phyloP scores from a whole-genome alignment of 2,113 vertebrate genomes.

The Pelodiscus sinensis region DNA sequence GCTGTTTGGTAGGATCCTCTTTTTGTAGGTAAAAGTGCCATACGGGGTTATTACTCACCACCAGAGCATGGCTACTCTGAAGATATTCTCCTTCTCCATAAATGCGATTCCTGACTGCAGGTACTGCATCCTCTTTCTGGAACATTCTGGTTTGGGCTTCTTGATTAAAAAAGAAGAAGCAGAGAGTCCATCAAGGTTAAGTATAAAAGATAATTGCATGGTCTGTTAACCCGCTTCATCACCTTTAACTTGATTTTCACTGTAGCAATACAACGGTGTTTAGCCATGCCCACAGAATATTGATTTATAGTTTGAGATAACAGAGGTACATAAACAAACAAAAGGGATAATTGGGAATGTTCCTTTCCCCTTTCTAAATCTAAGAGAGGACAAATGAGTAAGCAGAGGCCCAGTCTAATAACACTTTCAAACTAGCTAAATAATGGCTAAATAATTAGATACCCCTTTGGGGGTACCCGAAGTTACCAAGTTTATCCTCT shows the following conservation, averaged over 20 bases:
- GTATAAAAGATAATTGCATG: not conserved
- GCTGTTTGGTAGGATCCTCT: not conserved
- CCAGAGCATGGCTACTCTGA: not conserved
- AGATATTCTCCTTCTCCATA: not conserved
- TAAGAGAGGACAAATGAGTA: too few relatives aligned
- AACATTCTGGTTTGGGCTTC: not conserved
- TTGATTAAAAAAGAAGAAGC: not conserved
- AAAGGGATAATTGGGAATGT: too few relatives aligned
- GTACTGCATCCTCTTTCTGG: not conserved
- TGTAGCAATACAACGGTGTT: too few relatives aligned
- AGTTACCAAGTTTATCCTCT: too few relatives aligned
- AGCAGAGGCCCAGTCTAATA: too few relatives aligned
- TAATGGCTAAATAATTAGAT: too few relatives aligned
- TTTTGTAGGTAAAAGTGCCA: not conserved
- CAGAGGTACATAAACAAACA: too few relatives aligned
- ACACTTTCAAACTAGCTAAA: too few relatives aligned
- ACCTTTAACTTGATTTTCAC: too few relatives aligned
- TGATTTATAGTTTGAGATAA: not conserved
- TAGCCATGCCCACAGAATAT: not conserved
- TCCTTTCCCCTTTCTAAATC: too few relatives aligned
- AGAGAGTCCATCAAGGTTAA: not conserved
- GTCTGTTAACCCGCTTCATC: too few relatives aligned
- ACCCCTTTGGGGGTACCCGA: too few relatives aligned
- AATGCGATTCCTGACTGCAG: not conserved
- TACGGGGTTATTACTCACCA: not conserved